Evolutionary conservation across 1,140 invertebrate species (phyloP).

Genomic region (Cyclina sinensis): DNA sequence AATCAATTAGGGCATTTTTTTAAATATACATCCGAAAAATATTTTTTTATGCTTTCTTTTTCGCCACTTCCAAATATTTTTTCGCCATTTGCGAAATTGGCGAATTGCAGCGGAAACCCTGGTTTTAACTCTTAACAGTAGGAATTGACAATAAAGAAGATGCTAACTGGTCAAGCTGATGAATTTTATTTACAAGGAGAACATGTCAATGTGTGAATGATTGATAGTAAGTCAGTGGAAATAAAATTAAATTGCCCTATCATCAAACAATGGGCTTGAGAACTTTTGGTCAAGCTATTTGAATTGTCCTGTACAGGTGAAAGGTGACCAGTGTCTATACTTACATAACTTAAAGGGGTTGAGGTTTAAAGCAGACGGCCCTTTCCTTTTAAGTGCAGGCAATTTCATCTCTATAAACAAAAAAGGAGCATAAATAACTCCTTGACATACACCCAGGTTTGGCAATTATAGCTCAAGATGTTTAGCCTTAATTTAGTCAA

Average conservation of each 20-base stretch:
- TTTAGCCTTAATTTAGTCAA: background rate
- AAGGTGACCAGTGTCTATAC: background rate
- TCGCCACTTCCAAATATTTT: too few relatives aligned
- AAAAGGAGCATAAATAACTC: constrained; percentile 11
- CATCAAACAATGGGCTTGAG: background rate
- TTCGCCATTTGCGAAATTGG: too few relatives aligned
- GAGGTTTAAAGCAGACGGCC: background rate
- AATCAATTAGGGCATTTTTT: too few relatives aligned
- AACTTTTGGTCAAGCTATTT: background rate
- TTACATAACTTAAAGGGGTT: constrained; percentile 21
- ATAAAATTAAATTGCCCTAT: background rate
- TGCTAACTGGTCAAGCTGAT: too few relatives aligned
- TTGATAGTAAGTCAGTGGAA: background rate
- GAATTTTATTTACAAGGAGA: too few relatives aligned
- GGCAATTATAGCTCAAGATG: constrained; percentile 11
- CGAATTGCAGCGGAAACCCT: too few relatives aligned
- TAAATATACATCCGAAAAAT: too few relatives aligned
- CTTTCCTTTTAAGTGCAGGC: background rate
- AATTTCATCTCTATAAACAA: background rate
- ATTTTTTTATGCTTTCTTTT: too few relatives aligned
- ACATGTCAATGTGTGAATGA: background rate
- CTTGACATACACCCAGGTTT: constrained; percentile 22
- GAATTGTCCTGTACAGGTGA: background rate
- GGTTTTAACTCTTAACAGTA: too few relatives aligned
- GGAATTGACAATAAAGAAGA: too few relatives aligned